Conservation (phyloP, 2,113 vertebrate genomes). For the Menura novaehollandiae region DNA sequence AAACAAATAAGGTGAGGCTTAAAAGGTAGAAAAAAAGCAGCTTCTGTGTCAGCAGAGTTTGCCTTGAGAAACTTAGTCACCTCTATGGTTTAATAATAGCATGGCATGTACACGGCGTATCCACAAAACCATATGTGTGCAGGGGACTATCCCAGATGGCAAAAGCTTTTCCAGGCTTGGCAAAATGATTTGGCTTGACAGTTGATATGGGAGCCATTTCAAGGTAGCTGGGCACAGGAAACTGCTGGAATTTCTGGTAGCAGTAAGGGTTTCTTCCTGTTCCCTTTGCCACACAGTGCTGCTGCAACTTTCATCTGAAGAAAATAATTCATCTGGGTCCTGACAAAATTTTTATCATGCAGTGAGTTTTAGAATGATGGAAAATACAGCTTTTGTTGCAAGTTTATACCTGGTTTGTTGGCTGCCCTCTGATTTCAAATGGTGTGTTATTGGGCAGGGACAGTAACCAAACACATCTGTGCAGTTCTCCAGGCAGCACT, state of each 20-base stretch:
- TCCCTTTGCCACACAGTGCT: not conserved
- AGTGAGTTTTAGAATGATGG: not conserved
- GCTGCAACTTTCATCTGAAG: not conserved
- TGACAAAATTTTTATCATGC: not conserved
- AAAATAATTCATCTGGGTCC: not conserved
- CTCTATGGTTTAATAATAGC: not conserved
- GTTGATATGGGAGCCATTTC: not conserved
- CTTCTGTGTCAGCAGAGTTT: not conserved
- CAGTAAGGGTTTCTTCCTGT: not conserved
- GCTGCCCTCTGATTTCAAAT: not conserved
- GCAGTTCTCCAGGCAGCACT: not conserved
- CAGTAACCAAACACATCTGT: not conserved
- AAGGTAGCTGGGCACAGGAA: not conserved
- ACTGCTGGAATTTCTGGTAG: not conserved
- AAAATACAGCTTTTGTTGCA: not conserved
- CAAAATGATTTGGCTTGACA: not conserved
- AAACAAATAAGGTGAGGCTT: not conserved
- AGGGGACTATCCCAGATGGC: not conserved
- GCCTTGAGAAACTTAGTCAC: not conserved
- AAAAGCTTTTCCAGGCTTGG: not conserved
- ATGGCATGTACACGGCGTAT: fast-evolving
- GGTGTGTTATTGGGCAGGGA: not conserved
- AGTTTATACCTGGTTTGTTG: not conserved
- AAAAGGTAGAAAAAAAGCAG: not conserved
- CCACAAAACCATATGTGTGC: fast-evolving